Evolutionary conservation across 2,113 vertebrate species (phyloP).

Genomic region (Dipodomys spectabilis): DNA sequence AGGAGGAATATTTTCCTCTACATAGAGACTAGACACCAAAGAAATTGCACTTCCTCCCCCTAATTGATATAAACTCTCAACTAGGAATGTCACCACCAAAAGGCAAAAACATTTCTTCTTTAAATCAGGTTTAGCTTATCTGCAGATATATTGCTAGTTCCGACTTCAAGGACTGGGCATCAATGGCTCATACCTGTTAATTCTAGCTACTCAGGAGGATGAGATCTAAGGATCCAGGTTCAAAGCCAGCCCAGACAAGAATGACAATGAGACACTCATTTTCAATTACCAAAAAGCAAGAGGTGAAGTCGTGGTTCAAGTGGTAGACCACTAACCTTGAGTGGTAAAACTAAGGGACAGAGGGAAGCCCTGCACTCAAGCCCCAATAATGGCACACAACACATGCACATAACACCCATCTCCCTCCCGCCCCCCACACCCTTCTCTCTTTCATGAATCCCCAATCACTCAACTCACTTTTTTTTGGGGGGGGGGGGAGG

Average conservation of each 20-base stretch:
- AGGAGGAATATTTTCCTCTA: conserved; percentile 6
- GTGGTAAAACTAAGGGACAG: no score
- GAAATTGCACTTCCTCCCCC: neutral
- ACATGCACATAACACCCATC: no score
- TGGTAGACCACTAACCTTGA: no score
- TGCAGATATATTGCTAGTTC: neutral
- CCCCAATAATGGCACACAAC: no score
- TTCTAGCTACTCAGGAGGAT: neutral
- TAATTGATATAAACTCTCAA: conserved; percentile 26
- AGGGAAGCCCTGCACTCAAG: neutral
- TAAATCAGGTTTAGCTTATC: neutral
- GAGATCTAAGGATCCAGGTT: neutral
- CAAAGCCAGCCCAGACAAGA: no score
- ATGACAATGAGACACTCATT: no score
- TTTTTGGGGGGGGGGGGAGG: no score
- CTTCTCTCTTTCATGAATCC: no score
- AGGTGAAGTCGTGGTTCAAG: no score
- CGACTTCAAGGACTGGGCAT: neutral
- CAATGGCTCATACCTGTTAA: no score
- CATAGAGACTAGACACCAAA: conserved; percentile 16
- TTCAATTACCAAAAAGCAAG: neutral
- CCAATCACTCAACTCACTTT: no score
- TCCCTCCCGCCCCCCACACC: no score
- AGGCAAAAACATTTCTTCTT: neutral
- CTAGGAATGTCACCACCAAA: neutral